Evolutionary conservation across 1,140 invertebrate species (phyloP).

Genomic region (Gerris buenoi): DNA sequence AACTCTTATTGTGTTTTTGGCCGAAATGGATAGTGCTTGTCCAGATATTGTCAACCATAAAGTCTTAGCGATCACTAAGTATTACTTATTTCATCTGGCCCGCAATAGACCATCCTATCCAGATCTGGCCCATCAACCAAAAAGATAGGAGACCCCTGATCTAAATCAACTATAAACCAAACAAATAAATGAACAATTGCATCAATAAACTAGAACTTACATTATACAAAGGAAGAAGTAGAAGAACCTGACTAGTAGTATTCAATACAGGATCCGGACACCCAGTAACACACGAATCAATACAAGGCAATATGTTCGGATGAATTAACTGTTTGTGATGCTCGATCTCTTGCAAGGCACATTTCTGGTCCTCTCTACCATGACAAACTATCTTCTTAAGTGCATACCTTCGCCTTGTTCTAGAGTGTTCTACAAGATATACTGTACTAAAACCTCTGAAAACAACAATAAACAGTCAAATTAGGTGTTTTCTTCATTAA

Average conservation of each 20-base stretch:
- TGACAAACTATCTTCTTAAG: constrained; percentile 71
- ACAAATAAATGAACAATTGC: no score
- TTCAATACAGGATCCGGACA: constrained; percentile 49
- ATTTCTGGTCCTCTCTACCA: constrained; percentile 56
- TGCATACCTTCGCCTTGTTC: constrained; percentile 55
- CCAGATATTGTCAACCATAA: no score
- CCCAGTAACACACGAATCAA: constrained; percentile 50
- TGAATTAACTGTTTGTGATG: constrained; percentile 54
- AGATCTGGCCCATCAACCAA: no score
- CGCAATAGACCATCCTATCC: no score
- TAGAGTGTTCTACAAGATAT: constrained; percentile 56
- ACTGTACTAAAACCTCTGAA: constrained; percentile 72
- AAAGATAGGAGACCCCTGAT: no score
- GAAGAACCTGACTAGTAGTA: constrained; percentile 52
- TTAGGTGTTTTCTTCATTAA: background rate
- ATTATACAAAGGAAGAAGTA: constrained; percentile 62
- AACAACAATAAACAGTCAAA: constrained; percentile 23
- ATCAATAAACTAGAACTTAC: no score
- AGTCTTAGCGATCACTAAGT: no score
- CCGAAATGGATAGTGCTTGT: no score
- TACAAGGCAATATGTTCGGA: constrained; percentile 58
- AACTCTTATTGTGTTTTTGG: no score
- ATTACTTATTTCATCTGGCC: no score
- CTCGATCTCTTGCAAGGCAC: constrained; percentile 58
- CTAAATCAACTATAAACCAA: no score